Conservation (phyloP, 1,140 invertebrate species). For the Ephestia elutella region DNA sequence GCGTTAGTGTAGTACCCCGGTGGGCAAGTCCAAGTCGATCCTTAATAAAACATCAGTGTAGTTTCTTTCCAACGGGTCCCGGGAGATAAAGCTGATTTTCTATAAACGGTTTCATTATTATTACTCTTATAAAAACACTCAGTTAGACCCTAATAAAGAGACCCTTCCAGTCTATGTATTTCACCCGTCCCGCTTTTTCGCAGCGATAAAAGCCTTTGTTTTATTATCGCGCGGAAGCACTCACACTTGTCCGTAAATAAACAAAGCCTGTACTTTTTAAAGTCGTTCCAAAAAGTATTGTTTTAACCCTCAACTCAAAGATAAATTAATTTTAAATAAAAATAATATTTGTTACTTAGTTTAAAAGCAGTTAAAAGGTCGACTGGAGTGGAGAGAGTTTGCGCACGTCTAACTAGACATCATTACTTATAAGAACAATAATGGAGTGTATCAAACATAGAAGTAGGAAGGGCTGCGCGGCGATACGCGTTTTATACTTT, state of each 20-base stretch:
- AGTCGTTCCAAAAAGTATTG: neutral
- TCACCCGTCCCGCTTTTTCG: slow-evolving; percentile 18
- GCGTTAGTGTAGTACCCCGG: too few relatives aligned
- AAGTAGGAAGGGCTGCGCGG: too few relatives aligned
- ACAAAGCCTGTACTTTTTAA: slow-evolving; percentile 18
- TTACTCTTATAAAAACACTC: slow-evolving; percentile 7
- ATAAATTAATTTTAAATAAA: too few relatives aligned
- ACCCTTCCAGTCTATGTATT: slow-evolving; percentile 16
- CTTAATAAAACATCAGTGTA: neutral
- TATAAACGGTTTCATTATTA: slow-evolving; percentile 16
- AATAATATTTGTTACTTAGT: too few relatives aligned
- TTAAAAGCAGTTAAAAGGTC: too few relatives aligned
- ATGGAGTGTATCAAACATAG: too few relatives aligned
- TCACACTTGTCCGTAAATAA: slow-evolving; percentile 16
- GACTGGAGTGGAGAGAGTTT: too few relatives aligned
- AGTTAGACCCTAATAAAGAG: slow-evolving; percentile 17
- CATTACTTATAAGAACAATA: too few relatives aligned
- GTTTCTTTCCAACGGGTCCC: neutral
- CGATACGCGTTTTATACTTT: too few relatives aligned
- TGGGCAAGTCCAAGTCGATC: neutral
- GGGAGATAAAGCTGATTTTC: neutral
- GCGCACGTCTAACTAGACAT: too few relatives aligned
- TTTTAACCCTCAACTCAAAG: too few relatives aligned
- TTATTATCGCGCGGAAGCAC: slow-evolving; percentile 13
- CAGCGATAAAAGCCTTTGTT: slow-evolving; percentile 21